Evolutionary conservation across 1,140 invertebrate species (phyloP).

Genomic region (Chelonus insularis): DNA sequence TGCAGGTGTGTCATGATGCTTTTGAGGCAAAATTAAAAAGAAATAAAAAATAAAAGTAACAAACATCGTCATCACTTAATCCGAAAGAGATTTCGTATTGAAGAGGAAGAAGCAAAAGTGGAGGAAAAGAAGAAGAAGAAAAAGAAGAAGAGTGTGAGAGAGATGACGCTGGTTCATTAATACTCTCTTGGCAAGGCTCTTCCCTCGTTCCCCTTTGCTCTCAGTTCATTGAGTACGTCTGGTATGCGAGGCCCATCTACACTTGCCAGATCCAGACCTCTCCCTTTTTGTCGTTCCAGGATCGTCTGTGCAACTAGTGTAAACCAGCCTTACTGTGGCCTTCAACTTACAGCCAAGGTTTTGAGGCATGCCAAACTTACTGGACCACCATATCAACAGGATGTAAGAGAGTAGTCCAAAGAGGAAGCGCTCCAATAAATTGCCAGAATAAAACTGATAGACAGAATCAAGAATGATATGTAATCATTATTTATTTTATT

Average conservation of each 20-base stretch:
- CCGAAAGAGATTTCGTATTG: background rate
- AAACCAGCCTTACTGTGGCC: slow-evolving; percentile 31
- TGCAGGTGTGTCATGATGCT: background rate
- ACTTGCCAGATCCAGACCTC: slow-evolving; percentile 20
- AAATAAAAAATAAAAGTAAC: slow-evolving; percentile 3
- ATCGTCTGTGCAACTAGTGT: background rate
- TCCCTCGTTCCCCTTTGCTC: slow-evolving; percentile 23
- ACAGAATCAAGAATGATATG: slow-evolving; percentile 5
- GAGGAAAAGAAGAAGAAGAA: slow-evolving; percentile 10
- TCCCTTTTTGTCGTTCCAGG: background rate
- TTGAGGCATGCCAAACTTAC: slow-evolving; percentile 32
- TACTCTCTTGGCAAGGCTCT: slow-evolving; percentile 31
- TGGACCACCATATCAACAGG: slow-evolving; percentile 33
- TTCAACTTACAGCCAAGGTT: slow-evolving; percentile 44
- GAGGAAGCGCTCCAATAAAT: slow-evolving; percentile 26
- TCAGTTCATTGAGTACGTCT: slow-evolving; percentile 50
- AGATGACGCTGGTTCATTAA: slow-evolving; percentile 35
- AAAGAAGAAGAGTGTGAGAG: background rate
- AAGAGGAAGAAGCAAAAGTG: background rate
- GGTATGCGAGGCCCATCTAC: slow-evolving; percentile 47
- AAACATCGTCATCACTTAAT: slow-evolving; percentile 21
- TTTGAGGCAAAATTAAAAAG: background rate
- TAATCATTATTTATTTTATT: background rate
- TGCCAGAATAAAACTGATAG: slow-evolving; percentile 35
- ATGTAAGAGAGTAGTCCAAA: slow-evolving; percentile 22